A percentile compares a stretch with the other conserved stretches of the same genome.
These are phyloP conservation scores for Chelonoidis abingdonii DNA, from an alignment of 2,113 vertebrate species.

Conservation along the genomic window DNA sequence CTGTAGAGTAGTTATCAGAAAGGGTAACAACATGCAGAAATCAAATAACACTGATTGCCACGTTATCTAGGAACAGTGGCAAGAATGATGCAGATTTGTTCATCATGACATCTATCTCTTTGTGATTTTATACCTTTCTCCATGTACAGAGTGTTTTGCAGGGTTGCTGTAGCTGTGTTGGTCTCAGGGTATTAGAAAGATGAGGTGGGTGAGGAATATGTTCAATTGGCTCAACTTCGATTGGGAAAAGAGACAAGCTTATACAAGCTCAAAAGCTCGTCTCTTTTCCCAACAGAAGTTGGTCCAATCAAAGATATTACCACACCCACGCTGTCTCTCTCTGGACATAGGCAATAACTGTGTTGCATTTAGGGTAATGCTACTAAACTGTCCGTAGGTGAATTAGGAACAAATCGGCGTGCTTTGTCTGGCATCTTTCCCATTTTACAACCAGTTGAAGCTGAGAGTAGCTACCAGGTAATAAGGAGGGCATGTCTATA, in stretches of 20 bases:
- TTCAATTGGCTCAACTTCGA: too few relatives aligned
- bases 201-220: too few relatives aligned
- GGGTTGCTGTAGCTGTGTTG: too few relatives aligned
- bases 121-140: not conserved
- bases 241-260: too few relatives aligned
- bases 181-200: too few relatives aligned
- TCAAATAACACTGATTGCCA: not conserved
- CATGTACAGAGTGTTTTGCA: not conserved
- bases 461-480: constrained; percentile 15
- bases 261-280: not conserved
- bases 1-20: not conserved
- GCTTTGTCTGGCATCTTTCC: not conserved
- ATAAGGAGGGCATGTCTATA: not conserved
- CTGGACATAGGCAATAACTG: not conserved
- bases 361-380: not conserved
- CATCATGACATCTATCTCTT: not conserved
- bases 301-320: not conserved
- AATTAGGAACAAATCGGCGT: constrained; percentile 34
- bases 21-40: constrained; percentile 21
- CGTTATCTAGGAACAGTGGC: not conserved
- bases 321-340: not conserved
- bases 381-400: not conserved
- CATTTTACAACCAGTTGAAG: not conserved
- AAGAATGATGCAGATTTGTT: not conserved
- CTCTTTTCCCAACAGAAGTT: not conserved